Evolutionary conservation across 2,113 vertebrate species (phyloP).

Genomic region (Laticauda laticaudata): DNA sequence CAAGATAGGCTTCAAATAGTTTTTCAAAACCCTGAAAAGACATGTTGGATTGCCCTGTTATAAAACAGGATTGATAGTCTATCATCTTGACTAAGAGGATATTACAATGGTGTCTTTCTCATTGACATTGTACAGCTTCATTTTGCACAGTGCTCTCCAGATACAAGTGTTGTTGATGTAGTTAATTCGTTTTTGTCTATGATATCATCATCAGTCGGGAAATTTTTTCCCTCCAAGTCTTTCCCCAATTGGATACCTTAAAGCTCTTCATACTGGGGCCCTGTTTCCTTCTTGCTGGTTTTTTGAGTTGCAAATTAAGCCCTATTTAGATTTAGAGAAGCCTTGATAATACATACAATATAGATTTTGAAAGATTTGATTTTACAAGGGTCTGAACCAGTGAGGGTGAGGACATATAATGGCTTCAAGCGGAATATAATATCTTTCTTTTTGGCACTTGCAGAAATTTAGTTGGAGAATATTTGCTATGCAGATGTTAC

Average conservation of each 20-base stretch:
- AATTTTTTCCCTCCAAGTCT: conserved; percentile 11
- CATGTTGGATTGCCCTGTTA: background rate
- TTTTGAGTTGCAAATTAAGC: conserved; percentile 43
- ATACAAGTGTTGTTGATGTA: background rate
- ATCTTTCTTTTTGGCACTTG: conserved; percentile 24
- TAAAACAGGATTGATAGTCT: background rate
- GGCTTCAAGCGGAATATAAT: background rate
- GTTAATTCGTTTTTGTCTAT: background rate
- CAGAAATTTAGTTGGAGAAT: conserved; percentile 19
- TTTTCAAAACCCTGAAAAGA: background rate
- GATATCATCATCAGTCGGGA: background rate
- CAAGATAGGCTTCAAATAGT: background rate
- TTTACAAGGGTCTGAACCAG: conserved; percentile 29
- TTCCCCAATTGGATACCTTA: background rate
- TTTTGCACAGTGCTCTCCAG: background rate
- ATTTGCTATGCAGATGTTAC: conserved; percentile 38
- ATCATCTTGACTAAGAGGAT: background rate
- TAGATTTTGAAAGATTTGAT: conserved; percentile 39
- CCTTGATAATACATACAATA: conserved; percentile 32
- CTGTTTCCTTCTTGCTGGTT: conserved; percentile 24
- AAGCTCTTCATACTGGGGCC: conserved; percentile 8
- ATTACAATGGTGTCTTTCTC: background rate
- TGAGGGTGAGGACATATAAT: background rate
- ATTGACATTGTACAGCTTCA: background rate
- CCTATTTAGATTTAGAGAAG: conserved; percentile 40